phyloP scores from a whole-genome alignment of 2,797 vertebrate genomes.

The Coranthus polyacanthus region DNA sequence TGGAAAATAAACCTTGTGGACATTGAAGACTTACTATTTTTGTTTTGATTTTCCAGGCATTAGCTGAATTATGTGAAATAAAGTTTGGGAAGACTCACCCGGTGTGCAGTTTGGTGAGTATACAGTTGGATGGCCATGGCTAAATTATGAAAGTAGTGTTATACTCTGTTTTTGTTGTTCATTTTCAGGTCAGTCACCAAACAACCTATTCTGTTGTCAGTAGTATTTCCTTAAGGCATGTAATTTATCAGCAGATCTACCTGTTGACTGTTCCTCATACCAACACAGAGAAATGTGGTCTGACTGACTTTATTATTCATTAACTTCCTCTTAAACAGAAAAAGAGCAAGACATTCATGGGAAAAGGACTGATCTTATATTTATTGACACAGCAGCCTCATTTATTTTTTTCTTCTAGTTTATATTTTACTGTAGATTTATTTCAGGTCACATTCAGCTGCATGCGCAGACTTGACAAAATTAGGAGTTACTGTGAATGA shows the following conservation, averaged over 20 bases:
- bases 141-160: neutral
- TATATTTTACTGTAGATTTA: neutral
- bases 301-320: neutral
- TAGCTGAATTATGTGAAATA: conserved; percentile 98
- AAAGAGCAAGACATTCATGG: too few species aligned
- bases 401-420: too few species aligned
- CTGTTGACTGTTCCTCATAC: conserved; percentile 20
- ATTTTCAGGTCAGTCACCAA: conserved; percentile 1
- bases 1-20: neutral
- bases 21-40: neutral
- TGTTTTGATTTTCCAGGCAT: conserved; percentile 87
- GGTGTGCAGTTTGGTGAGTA: conserved; percentile 93
- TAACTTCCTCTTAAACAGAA: too few species aligned
- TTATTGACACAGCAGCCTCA: too few species aligned
- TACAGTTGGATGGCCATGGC: neutral
- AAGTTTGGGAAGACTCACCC: conserved; percentile 98
- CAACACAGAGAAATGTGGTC: conserved; percentile 12
- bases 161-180: too few species aligned
- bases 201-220: neutral
- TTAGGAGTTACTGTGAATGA: neutral
- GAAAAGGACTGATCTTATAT: too few species aligned
- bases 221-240: neutral
- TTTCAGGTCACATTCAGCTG: neutral
- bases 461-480: too few species aligned
- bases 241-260: neutral